Evolutionary conservation across 2,113 vertebrate genomes (phyloP).

Genomic region (Muscicapa adusta): DNA sequence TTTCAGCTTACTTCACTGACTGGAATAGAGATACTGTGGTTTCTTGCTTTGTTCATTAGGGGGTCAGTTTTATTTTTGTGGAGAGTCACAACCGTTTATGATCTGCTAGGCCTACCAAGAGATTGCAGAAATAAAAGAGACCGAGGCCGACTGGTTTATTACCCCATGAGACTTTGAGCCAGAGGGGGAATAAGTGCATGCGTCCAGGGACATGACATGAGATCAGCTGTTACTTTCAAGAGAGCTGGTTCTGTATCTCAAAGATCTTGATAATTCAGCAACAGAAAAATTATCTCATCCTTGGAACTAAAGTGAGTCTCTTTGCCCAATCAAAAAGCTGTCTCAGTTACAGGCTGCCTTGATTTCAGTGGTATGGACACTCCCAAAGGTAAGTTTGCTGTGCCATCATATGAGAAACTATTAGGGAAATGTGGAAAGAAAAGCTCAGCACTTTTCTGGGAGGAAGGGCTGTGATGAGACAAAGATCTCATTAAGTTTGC

Average conservation of each 20-base stretch:
- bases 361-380: not conserved
- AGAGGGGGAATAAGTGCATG: not conserved
- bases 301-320: not conserved
- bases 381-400: not conserved
- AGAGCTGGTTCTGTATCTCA: slow-evolving; percentile 1
- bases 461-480: not conserved
- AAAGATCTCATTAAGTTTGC: not conserved
- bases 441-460: slow-evolving; percentile 2
- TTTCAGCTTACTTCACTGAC: not conserved
- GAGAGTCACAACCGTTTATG: not conserved
- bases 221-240: not conserved
- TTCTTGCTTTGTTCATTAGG: not conserved
- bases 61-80: not conserved
- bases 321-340: not conserved
- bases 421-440: not conserved
- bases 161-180: not conserved
- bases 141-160: not conserved
- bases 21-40: not conserved
- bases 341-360: not conserved
- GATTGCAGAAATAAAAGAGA: not conserved
- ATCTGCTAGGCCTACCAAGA: not conserved
- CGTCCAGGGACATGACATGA: not conserved
- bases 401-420: not conserved
- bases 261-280: slow-evolving; percentile 45
- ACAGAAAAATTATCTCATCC: slow-evolving; percentile 10